These are phyloP conservation scores for Apodemus sylvaticus DNA, from an alignment of 2,113 vertebrate genomes.

Conservation along the genomic window DNA sequence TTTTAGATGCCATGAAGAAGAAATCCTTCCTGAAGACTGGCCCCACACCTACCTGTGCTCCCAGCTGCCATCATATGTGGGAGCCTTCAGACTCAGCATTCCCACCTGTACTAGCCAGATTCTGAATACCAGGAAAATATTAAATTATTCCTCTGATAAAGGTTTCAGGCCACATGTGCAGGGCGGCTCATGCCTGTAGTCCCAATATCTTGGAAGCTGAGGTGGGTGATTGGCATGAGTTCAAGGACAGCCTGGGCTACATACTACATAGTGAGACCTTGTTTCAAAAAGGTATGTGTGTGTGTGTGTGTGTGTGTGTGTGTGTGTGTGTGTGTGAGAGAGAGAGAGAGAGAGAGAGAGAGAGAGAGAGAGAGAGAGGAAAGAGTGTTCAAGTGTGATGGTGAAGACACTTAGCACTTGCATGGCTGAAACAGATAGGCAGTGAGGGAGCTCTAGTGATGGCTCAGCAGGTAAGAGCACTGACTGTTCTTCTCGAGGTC, in stretches of 20 bases:
- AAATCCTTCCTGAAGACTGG: too few relatives aligned
- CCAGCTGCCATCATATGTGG: too few relatives aligned
- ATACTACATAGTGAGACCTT: not conserved
- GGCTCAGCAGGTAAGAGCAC: too few relatives aligned
- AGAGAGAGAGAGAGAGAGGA: not conserved
- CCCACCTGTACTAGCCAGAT: fast-evolving
- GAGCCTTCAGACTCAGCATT: not conserved
- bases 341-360: not conserved
- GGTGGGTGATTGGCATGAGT: not conserved
- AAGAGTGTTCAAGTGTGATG: too few relatives aligned
- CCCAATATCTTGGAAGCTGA: not conserved
- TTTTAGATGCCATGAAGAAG: not conserved
- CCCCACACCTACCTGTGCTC: fast-evolving
- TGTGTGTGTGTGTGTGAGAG: too few relatives aligned
- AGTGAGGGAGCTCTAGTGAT: too few relatives aligned
- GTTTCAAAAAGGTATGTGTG: not conserved
- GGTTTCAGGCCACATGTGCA: not conserved
- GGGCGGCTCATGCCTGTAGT: not conserved
- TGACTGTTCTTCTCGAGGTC: too few relatives aligned
- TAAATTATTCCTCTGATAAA: not conserved
- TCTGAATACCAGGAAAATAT: not conserved
- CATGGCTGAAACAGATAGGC: not conserved
- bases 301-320: too few relatives aligned
- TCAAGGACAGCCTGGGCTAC: not conserved
- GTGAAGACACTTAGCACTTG: not conserved